These are phyloP conservation scores for Cyphomyrmex costatus DNA, from an alignment of 1,140 invertebrate genomes.

Conservation along the genomic window DNA sequence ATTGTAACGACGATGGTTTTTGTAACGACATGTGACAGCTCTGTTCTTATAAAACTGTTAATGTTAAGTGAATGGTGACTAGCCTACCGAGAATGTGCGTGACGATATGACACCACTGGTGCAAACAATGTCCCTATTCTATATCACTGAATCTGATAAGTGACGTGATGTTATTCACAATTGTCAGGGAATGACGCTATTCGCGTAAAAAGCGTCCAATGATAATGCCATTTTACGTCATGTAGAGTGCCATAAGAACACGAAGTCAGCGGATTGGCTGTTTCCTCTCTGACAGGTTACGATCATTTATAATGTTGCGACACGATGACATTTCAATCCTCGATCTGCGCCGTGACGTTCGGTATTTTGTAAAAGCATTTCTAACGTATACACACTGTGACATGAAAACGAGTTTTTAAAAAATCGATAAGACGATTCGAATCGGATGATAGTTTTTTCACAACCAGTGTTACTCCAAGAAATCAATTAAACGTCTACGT, in stretches of 20 bases:
- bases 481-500: not conserved
- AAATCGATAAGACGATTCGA: not conserved
- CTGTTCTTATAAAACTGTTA: not conserved
- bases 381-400: not conserved
- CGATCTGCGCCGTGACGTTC: not conserved
- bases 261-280: not conserved
- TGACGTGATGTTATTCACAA: constrained; percentile 12
- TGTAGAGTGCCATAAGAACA: constrained; percentile 3
- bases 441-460: not conserved
- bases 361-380: not conserved
- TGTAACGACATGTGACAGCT: not conserved
- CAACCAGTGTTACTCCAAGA: not conserved
- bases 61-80: not conserved
- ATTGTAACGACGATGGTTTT: not conserved
- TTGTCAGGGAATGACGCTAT: not conserved
- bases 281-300: constrained; percentile 15
- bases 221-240: constrained; percentile 35
- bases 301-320: constrained; percentile 15
- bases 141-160: not conserved
- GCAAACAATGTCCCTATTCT: constrained; percentile 31
- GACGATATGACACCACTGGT: constrained; percentile 1
- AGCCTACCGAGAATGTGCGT: not conserved
- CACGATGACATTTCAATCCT: constrained; percentile 29
- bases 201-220: constrained; percentile 4
- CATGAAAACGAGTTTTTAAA: not conserved